Conservation (phyloP, 2,113 vertebrate species). For the Indicator maculatus region DNA sequence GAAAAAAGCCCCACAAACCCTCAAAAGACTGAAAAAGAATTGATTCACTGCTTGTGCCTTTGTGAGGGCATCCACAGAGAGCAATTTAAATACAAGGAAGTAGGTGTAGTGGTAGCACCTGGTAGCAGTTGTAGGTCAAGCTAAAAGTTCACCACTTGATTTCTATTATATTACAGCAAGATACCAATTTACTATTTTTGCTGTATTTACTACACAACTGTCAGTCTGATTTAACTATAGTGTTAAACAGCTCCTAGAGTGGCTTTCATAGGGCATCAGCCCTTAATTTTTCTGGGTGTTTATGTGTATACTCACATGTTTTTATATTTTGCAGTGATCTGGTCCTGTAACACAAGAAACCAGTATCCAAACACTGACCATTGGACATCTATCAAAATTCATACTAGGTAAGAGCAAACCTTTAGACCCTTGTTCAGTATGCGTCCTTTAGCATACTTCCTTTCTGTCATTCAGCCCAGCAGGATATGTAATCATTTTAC, state of each 20-base stretch:
- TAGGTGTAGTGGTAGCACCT: rapidly evolving
- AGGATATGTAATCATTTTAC: not conserved
- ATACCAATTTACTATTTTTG: not conserved
- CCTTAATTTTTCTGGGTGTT: not conserved
- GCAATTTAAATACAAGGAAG: not conserved
- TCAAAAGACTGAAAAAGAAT: not conserved
- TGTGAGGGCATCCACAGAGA: not conserved
- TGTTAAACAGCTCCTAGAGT: not conserved
- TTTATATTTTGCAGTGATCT: not conserved
- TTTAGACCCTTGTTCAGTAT: not conserved
- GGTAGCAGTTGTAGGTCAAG: not conserved
- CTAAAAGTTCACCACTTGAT: not conserved
- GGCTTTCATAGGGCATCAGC: not conserved
- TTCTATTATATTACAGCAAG: not conserved
- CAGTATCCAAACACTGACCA: not conserved
- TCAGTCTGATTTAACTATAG: not conserved
- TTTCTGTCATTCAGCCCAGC: not conserved
- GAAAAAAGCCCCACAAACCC: too few relatives aligned
- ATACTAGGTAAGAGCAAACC: not conserved
- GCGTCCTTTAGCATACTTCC: not conserved
- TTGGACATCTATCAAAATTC: not conserved
- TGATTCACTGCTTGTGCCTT: not conserved
- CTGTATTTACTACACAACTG: not conserved
- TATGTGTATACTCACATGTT: rapidly evolving
- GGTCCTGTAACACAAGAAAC: not conserved